phyloP scores from a whole-genome alignment of 2,113 vertebrate genomes.

The Ciconia stormi region DNA sequence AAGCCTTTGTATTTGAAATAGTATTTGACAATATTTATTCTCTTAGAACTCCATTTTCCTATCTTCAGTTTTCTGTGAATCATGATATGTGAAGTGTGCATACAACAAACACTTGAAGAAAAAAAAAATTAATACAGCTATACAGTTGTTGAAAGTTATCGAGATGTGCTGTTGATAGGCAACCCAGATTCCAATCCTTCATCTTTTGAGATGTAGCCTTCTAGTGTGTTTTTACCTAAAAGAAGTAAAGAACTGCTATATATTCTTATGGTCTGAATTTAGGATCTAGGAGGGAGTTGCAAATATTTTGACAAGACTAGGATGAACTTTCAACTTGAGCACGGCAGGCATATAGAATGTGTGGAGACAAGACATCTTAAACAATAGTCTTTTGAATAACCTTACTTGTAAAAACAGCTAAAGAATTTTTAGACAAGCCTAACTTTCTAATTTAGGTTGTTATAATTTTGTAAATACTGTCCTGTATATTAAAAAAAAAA shows the following conservation, averaged over 20 bases:
- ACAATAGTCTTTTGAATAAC: neutral
- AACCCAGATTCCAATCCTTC: neutral
- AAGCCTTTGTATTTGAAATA: neutral
- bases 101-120: neutral
- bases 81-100: neutral
- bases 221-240: neutral
- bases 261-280: neutral
- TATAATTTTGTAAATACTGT: neutral
- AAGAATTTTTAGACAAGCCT: neutral
- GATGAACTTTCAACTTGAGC: neutral
- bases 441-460: neutral
- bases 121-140: neutral
- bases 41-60: neutral
- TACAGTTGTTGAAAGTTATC: neutral
- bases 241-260: neutral
- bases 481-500: neutral
- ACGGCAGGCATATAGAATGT: rapidly evolving
- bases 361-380: neutral
- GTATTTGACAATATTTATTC: neutral
- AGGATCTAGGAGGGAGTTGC: neutral
- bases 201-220: neutral
- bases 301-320: neutral
- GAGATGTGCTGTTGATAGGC: neutral
- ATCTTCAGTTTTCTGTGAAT: neutral
- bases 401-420: neutral